Percentiles rank a stretch among this genome's conserved stretches.
Evolutionary conservation across 2,888 invertebrate genomes (phyloP).

Genomic region (Lobophora halterata): DNA sequence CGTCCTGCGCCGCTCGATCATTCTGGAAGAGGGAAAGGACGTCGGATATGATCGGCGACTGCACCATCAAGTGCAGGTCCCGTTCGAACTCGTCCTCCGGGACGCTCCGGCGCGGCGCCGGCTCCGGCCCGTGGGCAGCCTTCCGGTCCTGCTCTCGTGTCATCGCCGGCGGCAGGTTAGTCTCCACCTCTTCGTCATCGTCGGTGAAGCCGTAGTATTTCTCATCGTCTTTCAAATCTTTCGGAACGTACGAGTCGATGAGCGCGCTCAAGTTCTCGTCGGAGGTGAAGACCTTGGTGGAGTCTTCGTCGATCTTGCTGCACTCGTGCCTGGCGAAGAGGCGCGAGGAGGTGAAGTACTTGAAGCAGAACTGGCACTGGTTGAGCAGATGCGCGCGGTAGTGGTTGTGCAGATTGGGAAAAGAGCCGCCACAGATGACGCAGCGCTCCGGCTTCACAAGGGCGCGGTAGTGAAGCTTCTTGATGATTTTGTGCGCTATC

Average conservation of each 20-base stretch:
- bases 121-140: constrained; percentile 10
- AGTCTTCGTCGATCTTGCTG: constrained; percentile 58
- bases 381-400: constrained; percentile 81
- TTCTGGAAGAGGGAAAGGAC: constrained; percentile 63
- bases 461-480: constrained; percentile 69
- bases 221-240: constrained; percentile 65
- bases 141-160: constrained; percentile 3
- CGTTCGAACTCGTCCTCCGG: constrained; percentile 38
- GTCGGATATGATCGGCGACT: constrained; percentile 69
- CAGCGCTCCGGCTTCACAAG: constrained; percentile 76
- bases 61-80: constrained; percentile 49
- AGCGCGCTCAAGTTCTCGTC: constrained; percentile 54
- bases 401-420: constrained; percentile 82
- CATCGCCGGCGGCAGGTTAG: constrained; percentile 4
- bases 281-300: constrained; percentile 61
- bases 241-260: constrained; percentile 63
- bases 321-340: constrained; percentile 61
- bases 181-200: constrained; percentile 51
- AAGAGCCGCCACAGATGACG: constrained; percentile 80
- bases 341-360: constrained; percentile 67
- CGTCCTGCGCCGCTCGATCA: constrained; percentile 34
- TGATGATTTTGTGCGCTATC: constrained; percentile 55
- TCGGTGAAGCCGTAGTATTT: constrained; percentile 65
- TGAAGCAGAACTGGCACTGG: constrained; percentile 71
- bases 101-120: constrained; percentile 4